Base-by-base conservation (phyloP, 1,140 invertebrate genomes). In the Frieseomelitta varia region DNA sequence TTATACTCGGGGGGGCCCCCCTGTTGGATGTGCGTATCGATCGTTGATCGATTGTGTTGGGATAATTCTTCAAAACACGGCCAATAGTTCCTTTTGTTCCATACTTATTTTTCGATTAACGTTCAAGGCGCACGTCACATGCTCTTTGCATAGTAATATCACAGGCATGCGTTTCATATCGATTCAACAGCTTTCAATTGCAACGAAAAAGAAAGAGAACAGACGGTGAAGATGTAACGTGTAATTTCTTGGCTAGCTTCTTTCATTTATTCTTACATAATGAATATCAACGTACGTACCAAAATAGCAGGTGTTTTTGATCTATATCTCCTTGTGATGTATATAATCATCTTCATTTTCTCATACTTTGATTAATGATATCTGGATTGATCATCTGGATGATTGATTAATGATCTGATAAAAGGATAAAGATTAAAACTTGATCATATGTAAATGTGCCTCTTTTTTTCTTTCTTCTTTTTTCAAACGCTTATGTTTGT, bases 341-440 rank as follows among this genome's bases (percentile, higher is more conserved):
- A 51, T 8, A 30, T 30, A 65, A 55, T 73, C 58, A 47, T 63
- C 39, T 87, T 47, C 6, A 27, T 55, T 88, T 81, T 65, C 61
- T n/a, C 17, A 67, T 68, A n/a, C 67, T 78, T 87, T 27, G 74
- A 79, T 75, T 56, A 55, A 39, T 34, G 76, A 88, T 75, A 88
- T 67, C 78, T 39, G 39, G 39, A 55, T 34, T 55, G 75, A 69
- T 12, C 53, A 65, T 67, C 6, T 47, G 6, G 6, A 47, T 11
- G 39, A 47, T 47, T 47, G 39, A 47, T 47, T 47, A 47, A 53
- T 47, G 27, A 82, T 69, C 69, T 58, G 61, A 19, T 11, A 14
- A 73, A 30, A 21, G 65, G 61, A 86, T 77, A 55, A 47, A 75
- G 67, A 87, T 84, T 87, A 87, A 87, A 63, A 74, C n/a, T 55